Percentiles rank a stretch among this genome's conserved stretches.
These are phyloP conservation scores for Zaprionus bogoriensis DNA, from an alignment of 2,888 invertebrate genomes.

Conservation along the genomic window DNA sequence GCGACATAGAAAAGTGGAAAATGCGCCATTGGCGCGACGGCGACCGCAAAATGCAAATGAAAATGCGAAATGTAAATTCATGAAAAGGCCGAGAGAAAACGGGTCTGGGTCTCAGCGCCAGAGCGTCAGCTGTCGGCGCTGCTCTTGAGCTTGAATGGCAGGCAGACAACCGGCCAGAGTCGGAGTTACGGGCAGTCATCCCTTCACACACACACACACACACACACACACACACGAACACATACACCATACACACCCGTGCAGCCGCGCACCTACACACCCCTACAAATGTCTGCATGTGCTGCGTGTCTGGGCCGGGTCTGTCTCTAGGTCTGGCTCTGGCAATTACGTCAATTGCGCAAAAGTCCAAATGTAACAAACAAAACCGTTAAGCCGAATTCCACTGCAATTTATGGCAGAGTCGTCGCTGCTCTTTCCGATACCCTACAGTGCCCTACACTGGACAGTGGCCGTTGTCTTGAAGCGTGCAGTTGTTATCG, in stretches of 20 bases:
- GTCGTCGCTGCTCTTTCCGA: slow-evolving; percentile 15
- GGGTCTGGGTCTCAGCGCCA: slow-evolving; percentile 37
- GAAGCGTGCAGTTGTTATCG: no score
- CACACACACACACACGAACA: slow-evolving; percentile 7
- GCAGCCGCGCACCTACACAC: slow-evolving; percentile 10
- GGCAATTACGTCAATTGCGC: slow-evolving; percentile 76
- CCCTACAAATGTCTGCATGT: slow-evolving; percentile 3
- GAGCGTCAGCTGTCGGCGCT: slow-evolving; percentile 48
- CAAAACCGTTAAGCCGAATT: slow-evolving; percentile 68
- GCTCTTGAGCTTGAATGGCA: slow-evolving; percentile 76
- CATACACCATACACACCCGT: slow-evolving; percentile 3
- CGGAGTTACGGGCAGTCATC: slow-evolving; percentile 36
- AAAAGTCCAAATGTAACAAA: slow-evolving; percentile 71
- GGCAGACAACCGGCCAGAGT: slow-evolving; percentile 32
- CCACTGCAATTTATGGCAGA: slow-evolving; percentile 63
- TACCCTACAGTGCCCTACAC: slow-evolving; percentile 21
- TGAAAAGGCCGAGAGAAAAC: slow-evolving; percentile 62
- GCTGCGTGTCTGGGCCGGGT: slow-evolving; percentile 55
- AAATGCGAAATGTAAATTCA: slow-evolving; percentile 63
- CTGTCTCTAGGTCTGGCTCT: slow-evolving; percentile 26
- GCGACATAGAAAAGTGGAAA: slow-evolving; percentile 45
- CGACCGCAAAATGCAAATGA: slow-evolving; percentile 52
- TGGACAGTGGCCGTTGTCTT: no score
- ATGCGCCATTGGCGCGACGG: slow-evolving; percentile 32
- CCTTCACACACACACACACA: slow-evolving; percentile 11